Base-by-base conservation (phyloP, 2,888 invertebrate genomes). In the Drosophila meridionalis region DNA sequence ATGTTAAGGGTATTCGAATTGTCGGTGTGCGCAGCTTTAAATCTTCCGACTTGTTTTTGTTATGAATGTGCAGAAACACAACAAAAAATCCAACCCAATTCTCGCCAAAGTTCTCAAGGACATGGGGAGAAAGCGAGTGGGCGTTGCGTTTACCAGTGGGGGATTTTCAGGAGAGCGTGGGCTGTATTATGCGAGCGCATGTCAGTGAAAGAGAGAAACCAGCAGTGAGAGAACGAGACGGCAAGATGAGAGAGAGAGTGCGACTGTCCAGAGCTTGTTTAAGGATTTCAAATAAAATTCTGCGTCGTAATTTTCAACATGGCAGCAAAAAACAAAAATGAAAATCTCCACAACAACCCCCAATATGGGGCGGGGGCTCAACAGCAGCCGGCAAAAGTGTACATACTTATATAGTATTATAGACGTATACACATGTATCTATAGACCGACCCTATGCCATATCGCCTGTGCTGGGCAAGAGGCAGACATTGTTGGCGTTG, bases 21-120 rank as follows among this genome's bases (percentile, higher is more conserved):
- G 43, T 61, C 50, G 61, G 6, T 9, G n/a, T 14, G 26, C 8
- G 9, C 26, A 1, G 7, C 7, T 14, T 20, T 6, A 28, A 26
- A 28, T 47, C 12, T n/a, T 8, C 12, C 4, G 12, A 76, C 50
- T 87, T 76, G 78, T 78, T 85, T 78, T 85, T 87, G 90, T 87
- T 89, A 85, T 87, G 90, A 90, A 90, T 77, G 60, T 70, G 77
- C 56, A 86, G 91, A 91, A 90, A 73, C 84, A 89, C 82, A 90
- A 91, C 92, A 90, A 88, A 91, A 91, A 73, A 73, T 68, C 53
- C 80, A 76, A 80, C 74, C 73, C 74, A 72, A 71, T 66, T 78
- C 79, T 53, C 52, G 50, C 69, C 70, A 75, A 69, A 57, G 65
- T 36, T 72, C 28, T 42, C 78, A 78, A 75, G 78, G 77, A 81